Evolutionary conservation across 2,888 invertebrate species (phyloP).

Genomic region (Meliscaeva auricollis): DNA sequence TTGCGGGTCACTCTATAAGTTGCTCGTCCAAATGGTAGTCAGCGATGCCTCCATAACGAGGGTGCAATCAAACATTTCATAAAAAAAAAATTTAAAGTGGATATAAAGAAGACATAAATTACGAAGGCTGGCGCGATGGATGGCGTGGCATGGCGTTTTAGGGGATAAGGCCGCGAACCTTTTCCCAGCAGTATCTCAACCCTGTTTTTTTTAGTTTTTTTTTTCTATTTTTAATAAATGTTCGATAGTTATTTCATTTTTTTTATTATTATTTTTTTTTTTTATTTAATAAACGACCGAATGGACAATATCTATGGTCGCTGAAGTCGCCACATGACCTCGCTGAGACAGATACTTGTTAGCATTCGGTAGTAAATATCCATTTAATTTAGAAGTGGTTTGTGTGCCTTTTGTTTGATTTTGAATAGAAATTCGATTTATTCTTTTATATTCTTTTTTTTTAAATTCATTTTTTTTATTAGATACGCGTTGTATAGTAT

Average conservation of each 20-base stretch:
- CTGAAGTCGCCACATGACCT: constrained; percentile 58
- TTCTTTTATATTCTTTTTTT: constrained; percentile 36
- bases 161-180: constrained; percentile 48
- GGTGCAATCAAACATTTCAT: constrained; percentile 76
- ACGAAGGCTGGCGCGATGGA: constrained; percentile 45
- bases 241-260: constrained; percentile 40
- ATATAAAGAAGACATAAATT: constrained; percentile 75
- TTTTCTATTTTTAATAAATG: constrained; percentile 43
- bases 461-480: constrained; percentile 23
- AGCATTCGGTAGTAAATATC: constrained; percentile 73
- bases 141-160: constrained; percentile 58
- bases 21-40: constrained; percentile 27
- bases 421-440: constrained; percentile 37
- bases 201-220: constrained; percentile 26
- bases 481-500: background rate
- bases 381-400: constrained; percentile 50
- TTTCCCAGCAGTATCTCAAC: constrained; percentile 56
- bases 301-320: constrained; percentile 54
- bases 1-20: constrained; percentile 57
- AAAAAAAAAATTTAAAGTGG: constrained; percentile 60
- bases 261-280: constrained; percentile 33
- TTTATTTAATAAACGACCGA: constrained; percentile 60
- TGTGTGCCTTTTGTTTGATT: constrained; percentile 46
- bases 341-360: constrained; percentile 66
- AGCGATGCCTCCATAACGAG: constrained; percentile 66